Evolutionary conservation across 2,113 vertebrate species (phyloP).

Genomic region (Neodontobutis hainanensis): DNA sequence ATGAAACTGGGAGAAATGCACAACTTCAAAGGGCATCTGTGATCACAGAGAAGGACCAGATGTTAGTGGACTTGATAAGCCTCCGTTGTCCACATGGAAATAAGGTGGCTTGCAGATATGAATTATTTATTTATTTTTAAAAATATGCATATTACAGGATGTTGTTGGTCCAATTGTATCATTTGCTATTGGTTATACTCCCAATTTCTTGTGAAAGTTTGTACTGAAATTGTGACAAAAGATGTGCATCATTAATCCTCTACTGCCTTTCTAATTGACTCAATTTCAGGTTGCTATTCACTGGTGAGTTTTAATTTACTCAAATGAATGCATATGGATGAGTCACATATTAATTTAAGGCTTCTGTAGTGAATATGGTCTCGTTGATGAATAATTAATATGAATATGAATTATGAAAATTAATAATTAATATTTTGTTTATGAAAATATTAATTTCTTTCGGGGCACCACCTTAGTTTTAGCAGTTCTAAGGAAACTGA

Average conservation of each 20-base stretch:
- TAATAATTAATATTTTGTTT: too few species aligned
- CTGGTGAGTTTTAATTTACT: constrained; percentile 39
- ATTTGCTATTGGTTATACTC: background rate
- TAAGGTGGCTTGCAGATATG: background rate
- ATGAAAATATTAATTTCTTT: too few species aligned
- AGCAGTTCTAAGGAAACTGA: too few species aligned
- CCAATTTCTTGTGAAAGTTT: background rate
- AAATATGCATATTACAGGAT: background rate
- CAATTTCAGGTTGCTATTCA: constrained; percentile 31
- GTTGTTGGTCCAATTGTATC: background rate
- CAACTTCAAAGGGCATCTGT: constrained; percentile 82
- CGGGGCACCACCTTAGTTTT: too few species aligned
- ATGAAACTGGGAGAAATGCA: constrained; percentile 82
- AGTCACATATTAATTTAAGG: constrained; percentile 29
- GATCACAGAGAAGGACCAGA: constrained; percentile 84
- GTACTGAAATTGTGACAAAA: too few species aligned
- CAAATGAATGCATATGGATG: constrained; percentile 15
- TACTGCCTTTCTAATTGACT: constrained; percentile 10
- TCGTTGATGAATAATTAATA: too few species aligned
- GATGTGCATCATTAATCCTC: constrained; percentile 5
- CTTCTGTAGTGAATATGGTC: too few species aligned
- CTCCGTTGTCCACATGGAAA: constrained; percentile 42
- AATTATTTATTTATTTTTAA: constrained; percentile 1
- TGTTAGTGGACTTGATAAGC: constrained; percentile 63
- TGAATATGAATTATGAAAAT: too few species aligned